phyloP scores from a whole-genome alignment of 2,113 vertebrate genomes.

The Scartelaos histophorus region DNA sequence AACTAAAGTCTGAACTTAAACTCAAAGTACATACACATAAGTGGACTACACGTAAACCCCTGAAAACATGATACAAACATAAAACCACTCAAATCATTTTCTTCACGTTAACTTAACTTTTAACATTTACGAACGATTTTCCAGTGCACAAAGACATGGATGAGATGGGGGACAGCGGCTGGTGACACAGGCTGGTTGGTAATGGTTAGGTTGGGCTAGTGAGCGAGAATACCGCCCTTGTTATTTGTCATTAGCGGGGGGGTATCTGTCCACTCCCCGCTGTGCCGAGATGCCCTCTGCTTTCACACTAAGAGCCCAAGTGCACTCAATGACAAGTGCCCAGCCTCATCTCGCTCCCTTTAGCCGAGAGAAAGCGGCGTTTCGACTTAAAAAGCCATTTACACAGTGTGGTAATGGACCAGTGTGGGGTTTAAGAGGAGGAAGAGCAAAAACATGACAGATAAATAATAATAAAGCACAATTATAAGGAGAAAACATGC shows the following conservation, averaged over 20 bases:
- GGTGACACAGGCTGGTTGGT: conserved; percentile 87
- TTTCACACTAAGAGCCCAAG: conserved; percentile 72
- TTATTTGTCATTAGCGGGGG: conserved; percentile 81
- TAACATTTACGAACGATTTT: background rate
- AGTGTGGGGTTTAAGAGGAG: conserved; percentile 40
- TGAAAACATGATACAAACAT: too few relatives aligned
- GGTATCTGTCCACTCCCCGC: conserved; percentile 72
- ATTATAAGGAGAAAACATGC: conserved; percentile 61
- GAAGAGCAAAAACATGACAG: conserved; percentile 46
- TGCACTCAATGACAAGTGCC: conserved; percentile 76
- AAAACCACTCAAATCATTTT: background rate
- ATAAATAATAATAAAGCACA: conserved; percentile 54
- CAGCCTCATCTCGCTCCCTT: conserved; percentile 42
- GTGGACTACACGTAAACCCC: too few relatives aligned
- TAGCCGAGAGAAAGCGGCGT: conserved; percentile 62
- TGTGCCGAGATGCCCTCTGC: conserved; percentile 75
- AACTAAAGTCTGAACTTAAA: too few relatives aligned
- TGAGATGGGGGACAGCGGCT: conserved; percentile 71
- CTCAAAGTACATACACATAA: too few relatives aligned
- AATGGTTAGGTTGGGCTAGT: conserved; percentile 86
- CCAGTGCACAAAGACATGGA: conserved; percentile 10
- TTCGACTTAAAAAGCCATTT: conserved; percentile 73
- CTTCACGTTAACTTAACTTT: too few relatives aligned
- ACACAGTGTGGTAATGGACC: conserved; percentile 54
- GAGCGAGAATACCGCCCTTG: conserved; percentile 81